These are phyloP conservation scores for Antedon mediterranea DNA, from an alignment of 53 echinoderm and acorn worm genomes.

Conservation along the genomic window DNA sequence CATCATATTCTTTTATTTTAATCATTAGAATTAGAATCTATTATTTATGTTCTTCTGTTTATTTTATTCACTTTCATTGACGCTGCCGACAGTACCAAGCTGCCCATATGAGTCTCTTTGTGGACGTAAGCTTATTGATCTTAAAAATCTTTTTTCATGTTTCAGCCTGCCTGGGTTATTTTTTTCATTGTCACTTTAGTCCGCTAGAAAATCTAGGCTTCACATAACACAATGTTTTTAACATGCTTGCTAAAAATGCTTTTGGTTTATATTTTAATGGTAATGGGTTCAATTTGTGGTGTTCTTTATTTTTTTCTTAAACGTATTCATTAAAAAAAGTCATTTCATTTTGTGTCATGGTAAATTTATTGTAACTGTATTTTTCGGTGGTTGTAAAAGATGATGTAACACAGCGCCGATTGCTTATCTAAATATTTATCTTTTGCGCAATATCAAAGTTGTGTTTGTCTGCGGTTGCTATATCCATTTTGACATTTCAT, in stretches of 20 bases:
- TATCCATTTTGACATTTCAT: background rate
- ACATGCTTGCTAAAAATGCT: no score
- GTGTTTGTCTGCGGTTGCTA: background rate
- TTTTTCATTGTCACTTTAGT: no score
- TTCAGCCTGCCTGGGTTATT: no score
- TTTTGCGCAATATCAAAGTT: background rate
- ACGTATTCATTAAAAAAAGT: background rate
- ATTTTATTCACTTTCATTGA: background rate
- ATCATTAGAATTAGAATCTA: background rate
- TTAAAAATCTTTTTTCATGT: background rate
- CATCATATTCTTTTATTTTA: background rate
- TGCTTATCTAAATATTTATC: background rate
- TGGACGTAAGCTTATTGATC: background rate
- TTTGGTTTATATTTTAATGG: no score
- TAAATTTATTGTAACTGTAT: no score
- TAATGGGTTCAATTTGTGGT: no score
- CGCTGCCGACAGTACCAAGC: background rate
- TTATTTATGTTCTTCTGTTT: background rate
- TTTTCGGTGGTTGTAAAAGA: no score
- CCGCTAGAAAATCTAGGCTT: no score
- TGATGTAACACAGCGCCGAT: background rate
- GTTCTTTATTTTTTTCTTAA: no score
- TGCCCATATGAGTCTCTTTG: background rate
- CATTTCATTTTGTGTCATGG: background rate
- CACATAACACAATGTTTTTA: no score